A percentile compares a stretch with the other conserved stretches of the same genome.
These are phyloP conservation scores for Epinephelus cyanopodus DNA, from an alignment of 2,113 vertebrate genomes.

Conservation along the genomic window DNA sequence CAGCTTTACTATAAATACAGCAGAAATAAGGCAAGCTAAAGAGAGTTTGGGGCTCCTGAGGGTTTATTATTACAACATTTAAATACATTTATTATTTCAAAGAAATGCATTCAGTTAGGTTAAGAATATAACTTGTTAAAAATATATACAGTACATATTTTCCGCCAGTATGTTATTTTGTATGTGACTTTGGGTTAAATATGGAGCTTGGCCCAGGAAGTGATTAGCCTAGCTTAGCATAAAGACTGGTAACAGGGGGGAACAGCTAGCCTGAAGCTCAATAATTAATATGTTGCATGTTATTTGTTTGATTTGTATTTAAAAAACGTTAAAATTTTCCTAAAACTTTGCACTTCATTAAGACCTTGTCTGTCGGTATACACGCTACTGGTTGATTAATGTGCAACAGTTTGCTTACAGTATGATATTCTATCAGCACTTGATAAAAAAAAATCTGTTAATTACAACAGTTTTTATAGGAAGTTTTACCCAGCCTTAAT, in stretches of 20 bases:
- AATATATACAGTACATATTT: conserved; percentile 8
- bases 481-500: not conserved
- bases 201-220: too few relatives aligned
- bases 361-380: not conserved
- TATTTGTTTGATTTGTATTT: not conserved
- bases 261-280: not conserved
- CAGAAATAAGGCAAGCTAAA: not conserved
- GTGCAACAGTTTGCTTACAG: conserved; percentile 12
- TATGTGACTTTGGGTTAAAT: not conserved
- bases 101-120: not conserved
- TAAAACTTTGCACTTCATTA: not conserved
- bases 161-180: not conserved
- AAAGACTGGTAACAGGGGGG: not conserved
- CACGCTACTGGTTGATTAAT: not conserved
- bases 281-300: not conserved
- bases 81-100: not conserved
- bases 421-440: not conserved
- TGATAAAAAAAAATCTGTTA: not conserved
- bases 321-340: too few relatives aligned
- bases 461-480: not conserved
- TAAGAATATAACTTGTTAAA: not conserved
- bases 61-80: not conserved
- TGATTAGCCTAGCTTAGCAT: not conserved
- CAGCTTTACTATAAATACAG: conserved; percentile 12
- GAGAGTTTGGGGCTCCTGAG: not conserved